phyloP scores from a whole-genome alignment of 2,888 invertebrate species.

The Xestia rhomboidea region DNA sequence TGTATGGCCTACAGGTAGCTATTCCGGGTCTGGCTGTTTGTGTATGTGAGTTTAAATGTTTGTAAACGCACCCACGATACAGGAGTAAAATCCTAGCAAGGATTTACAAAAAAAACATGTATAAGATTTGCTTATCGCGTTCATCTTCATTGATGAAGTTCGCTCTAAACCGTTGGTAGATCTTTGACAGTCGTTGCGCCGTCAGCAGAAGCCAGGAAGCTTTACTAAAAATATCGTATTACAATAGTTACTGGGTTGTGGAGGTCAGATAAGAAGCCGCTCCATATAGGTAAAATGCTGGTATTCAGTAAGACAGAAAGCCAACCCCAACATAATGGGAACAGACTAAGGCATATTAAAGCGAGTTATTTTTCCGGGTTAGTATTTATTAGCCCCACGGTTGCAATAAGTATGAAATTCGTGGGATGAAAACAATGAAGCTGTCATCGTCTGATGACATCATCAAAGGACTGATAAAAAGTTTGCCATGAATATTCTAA shows the following conservation, averaged over 20 bases:
- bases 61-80: not conserved
- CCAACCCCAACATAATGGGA: not conserved
- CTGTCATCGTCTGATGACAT: constrained; percentile 23
- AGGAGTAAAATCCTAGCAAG: not conserved
- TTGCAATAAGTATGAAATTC: too few relatives aligned
- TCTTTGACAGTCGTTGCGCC: not conserved
- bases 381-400: not conserved
- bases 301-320: not conserved
- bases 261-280: not conserved
- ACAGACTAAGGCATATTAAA: not conserved
- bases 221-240: not conserved
- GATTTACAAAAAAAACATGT: not conserved
- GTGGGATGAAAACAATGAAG: not conserved
- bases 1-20: not conserved
- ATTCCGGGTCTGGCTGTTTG: too few relatives aligned
- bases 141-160: not conserved
- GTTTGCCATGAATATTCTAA: constrained; percentile 14
- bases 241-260: not conserved
- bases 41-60: not conserved
- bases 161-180: not conserved
- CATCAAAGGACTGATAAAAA: constrained; percentile 27
- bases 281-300: not conserved
- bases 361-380: not conserved
- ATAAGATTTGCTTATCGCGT: not conserved
- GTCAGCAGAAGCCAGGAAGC: not conserved